Base-by-base conservation (phyloP, 2,888 invertebrate genomes). In the Geophilus truncorum region DNA sequence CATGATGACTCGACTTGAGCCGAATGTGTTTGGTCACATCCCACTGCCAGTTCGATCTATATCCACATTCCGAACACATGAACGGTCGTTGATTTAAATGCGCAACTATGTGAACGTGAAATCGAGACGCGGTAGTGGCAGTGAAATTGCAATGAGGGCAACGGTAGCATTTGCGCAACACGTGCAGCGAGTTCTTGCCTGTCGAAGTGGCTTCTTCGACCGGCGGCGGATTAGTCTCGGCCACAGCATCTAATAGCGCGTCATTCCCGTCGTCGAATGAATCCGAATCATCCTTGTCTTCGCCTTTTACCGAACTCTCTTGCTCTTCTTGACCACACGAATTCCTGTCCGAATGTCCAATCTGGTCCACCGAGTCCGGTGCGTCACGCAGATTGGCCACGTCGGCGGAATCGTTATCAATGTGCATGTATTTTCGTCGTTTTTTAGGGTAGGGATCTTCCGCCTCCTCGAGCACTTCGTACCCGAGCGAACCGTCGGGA, bases 41-140 rank as follows among this genome's bases (percentile, higher is more conserved):
- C 94, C 96, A 97, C 83, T 96, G 91, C 96, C 97, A 97, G 86
- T 97, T 97, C 32, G 96, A 96, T 84, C 95, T 92, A 86, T 96
- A 95, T 80, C 94, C 93, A 88, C 97, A 98, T 18, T 94, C 89
- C 0, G 97, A 96, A 88, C 98, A 98, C 88, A 96, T 95, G 87
- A 96, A 98, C 0, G 97, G 97, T 86, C 96, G 75, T n/a, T 94
- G 93, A 87, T 96, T 96, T 83, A 95, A 89, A 87, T 96, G 96
- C 0, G 95, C 95, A 12, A 96, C 95, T 84, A 96, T 95, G 87
- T 96, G 96, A 4, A 96, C 95, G 87, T 96, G 96, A 87, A 96
- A 96, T 82, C 96, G 91, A 28, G 95, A 95, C 10, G 96, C 95
- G 15, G 96, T 96, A 12, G 94, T 93, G 6, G 96, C 95, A 93